Evolutionary conservation across 2,888 invertebrate genomes (phyloP), one percentile per base, ranked within the genome.

Genomic region (Physocephala rufipes): DNA sequence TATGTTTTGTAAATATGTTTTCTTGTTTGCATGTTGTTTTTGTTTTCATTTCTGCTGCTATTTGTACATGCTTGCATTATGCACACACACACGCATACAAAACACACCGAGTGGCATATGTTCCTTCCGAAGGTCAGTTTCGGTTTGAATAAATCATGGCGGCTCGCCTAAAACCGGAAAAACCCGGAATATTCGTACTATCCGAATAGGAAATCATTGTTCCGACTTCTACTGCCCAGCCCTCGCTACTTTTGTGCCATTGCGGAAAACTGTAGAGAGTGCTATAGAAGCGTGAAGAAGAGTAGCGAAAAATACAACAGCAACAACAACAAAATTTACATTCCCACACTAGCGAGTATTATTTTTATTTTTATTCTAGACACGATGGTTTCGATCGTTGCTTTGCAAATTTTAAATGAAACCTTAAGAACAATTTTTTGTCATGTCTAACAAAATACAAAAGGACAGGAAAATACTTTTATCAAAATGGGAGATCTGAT

Each of bases 61-160:
- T n/a, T n/a, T n/a, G n/a, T 36, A 19, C 19, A 24, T 45, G 21
- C 36, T 63, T 45, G 36, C 36, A 9, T 36, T 36, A 36, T 36
- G 4, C 36, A 36, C 5, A 9, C 9, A 9, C 9, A n/a, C 62
- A 9, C 51, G 45, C 43, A 15, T 24, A 36, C 55, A 53, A 58
- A 16, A 26, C 26, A 15, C 30, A 59, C 59, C 13, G n/a, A n/a
- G 28, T 47, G 28, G 36, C 68, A 67, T 59, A 73, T 73, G 72
- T 64, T 59, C 36, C 55, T 24, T 49, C 47, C 63, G 62, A 63
- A 71, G 71, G 71, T 80, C 79, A 79, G 75, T 80, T 79, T 79
- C 81, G 80, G 81, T 81, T 80, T 80, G 79, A 80, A 81, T 80
- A 80, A 80, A 81, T 80, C 81, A 81, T 79, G 78, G 12, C 9